Evolutionary conservation across 23 tunicate species (phyloP), one percentile per base, ranked within the genome.

Genomic region (Trididemnum clinides): DNA sequence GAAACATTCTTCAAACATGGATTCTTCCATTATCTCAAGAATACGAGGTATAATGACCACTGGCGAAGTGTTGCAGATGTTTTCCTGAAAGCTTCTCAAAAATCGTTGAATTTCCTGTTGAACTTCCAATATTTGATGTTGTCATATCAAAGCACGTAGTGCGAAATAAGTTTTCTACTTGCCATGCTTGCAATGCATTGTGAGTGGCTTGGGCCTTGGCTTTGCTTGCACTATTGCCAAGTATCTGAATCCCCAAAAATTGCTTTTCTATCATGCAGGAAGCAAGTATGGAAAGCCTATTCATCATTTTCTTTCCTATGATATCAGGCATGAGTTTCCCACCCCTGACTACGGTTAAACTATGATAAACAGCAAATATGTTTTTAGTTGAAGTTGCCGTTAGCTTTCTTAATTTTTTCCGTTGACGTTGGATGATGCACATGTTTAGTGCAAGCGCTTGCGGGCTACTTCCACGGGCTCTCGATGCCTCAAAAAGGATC

Each of bases 131-230:
- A n/a, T 59, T 59, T 59, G 66, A 59, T 10, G 66, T 28, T 4
- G 66, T 59, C 25, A 3, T 59, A 28, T 59, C 66, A 59, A 59
- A 59, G 66, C 66, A 59, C 5, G 22, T 59, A 59, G 66, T n/a
- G 25, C 66, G 66, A n/a, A 59, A 25, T 10, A 28, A 12, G 22
- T 59, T 28, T 59, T n/a, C 5, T 59, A 59, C 20, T n/a, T 59
- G 66, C 66, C 66, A 59, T 59, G 20, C 66, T 10, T 59, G 25
- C 25, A 59, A 10, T 59, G 66, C 66, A 59, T 59, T 59, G 66
- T 59, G 25, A 10, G 22, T 28, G 22, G n/a, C n/a, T n/a, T n/a
- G n/a, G n/a, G 66, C 66, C 20, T 19, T 59, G 66, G 25, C 66
- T n/a, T 59, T 59, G 25, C 66, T n/a, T 59, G 66, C 15, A 15